phyloP scores from a whole-genome alignment of 2,888 invertebrate species.

The Rutpela maculata region DNA sequence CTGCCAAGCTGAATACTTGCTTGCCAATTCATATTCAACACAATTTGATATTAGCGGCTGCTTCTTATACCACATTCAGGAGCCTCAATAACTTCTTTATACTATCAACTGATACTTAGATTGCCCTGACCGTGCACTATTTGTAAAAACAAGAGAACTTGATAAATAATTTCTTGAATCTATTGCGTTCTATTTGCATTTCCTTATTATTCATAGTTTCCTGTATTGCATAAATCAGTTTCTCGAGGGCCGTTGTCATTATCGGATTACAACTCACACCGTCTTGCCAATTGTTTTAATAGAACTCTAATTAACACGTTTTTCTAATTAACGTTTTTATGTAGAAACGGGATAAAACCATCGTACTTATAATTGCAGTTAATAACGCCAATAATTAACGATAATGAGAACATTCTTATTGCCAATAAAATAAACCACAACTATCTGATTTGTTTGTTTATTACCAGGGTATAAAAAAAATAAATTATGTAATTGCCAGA shows the following conservation, averaged over 20 bases:
- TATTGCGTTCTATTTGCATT: background rate
- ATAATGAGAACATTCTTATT: background rate
- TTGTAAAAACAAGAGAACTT: background rate
- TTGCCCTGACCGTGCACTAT: background rate
- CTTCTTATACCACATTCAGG: background rate
- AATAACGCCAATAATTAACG: background rate
- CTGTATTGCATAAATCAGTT: background rate
- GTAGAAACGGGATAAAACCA: background rate
- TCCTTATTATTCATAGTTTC: background rate
- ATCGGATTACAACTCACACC: background rate
- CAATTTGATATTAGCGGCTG: background rate
- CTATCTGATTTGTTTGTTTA: too few species aligned
- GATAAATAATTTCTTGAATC: too few species aligned
- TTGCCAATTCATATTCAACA: slow-evolving; percentile 4
- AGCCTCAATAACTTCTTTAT: background rate
- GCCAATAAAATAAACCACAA: too few species aligned
- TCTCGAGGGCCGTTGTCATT: too few species aligned
- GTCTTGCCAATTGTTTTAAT: background rate
- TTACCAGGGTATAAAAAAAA: too few species aligned
- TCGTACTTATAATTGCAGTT: background rate
- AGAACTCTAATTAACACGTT: background rate
- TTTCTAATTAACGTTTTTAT: background rate
- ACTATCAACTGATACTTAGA: background rate
- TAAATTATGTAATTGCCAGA: too few species aligned
- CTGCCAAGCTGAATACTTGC: slow-evolving; percentile 4